These are phyloP conservation scores for Fringilla coelebs DNA, from an alignment of 2,797 vertebrate species.

Conservation along the genomic window DNA sequence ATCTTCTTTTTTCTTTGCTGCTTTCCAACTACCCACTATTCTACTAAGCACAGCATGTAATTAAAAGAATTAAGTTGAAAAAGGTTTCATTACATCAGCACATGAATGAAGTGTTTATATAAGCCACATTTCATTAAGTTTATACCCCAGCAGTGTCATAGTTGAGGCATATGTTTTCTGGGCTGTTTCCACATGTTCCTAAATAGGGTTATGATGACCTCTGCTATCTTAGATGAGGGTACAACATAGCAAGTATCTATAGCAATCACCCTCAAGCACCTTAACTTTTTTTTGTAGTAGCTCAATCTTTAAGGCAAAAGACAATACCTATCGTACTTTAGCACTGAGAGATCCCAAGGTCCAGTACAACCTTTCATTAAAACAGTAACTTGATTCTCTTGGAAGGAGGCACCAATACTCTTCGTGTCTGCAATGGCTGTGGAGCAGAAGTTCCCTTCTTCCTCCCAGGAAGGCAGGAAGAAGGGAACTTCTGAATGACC, in stretches of 20 bases:
- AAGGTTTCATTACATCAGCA: not conserved
- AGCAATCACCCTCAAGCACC: not conserved
- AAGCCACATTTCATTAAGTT: not conserved
- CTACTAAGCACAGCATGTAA: not conserved
- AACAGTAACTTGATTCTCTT: not conserved
- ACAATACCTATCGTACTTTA: not conserved
- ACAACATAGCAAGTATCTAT: not conserved
- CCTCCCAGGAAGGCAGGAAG: not conserved
- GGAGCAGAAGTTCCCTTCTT: not conserved
- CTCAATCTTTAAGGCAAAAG: not conserved
- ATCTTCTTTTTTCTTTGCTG: not conserved
- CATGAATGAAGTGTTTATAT: not conserved
- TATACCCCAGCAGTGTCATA: not conserved
- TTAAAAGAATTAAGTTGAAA: not conserved
- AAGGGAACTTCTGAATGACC: not conserved
- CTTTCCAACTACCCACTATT: not conserved
- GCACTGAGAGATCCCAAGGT: not conserved
- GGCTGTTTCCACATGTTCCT: not conserved
- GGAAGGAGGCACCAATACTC: not conserved
- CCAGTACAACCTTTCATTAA: not conserved
- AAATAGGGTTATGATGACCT: not conserved
- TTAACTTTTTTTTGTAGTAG: not conserved
- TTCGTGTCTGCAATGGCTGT: fast-evolving
- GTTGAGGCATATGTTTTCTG: not conserved
- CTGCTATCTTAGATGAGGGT: not conserved